Evolutionary conservation across 2,888 invertebrate species (phyloP).

Genomic region (Ectemnius continuus): DNA sequence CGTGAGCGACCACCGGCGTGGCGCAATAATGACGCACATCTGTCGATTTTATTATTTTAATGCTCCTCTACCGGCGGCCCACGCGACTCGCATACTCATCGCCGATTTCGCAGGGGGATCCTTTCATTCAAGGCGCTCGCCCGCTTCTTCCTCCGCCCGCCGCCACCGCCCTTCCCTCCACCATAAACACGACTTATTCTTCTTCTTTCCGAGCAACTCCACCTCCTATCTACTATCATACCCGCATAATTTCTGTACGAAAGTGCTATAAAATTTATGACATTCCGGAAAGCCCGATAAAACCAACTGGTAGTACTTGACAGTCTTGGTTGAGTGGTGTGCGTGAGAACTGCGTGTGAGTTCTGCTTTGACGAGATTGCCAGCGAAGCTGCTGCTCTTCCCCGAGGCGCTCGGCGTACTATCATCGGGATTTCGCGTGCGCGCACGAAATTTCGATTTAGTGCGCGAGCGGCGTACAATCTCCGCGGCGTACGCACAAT

Average conservation of each 20-base stretch:
- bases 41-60: constrained; percentile 75
- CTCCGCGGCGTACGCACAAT: constrained; percentile 31
- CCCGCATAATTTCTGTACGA: no score
- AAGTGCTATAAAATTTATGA: no score
- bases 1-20: constrained; percentile 68
- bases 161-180: background rate
- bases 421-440: constrained; percentile 26
- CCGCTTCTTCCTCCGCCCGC: background rate
- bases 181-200: no score
- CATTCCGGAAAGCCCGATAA: no score
- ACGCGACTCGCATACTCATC: constrained; percentile 72
- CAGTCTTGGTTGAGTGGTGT: no score
- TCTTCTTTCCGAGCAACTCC: no score
- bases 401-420: constrained; percentile 6
- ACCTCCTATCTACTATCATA: no score
- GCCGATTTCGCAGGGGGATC: constrained; percentile 49
- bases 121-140: constrained; percentile 46
- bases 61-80: constrained; percentile 63
- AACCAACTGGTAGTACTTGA: no score
- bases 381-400: background rate
- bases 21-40: constrained; percentile 75
- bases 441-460: constrained; percentile 38
- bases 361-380: background rate
- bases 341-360: no score
- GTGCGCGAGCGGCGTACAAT: constrained; percentile 20